Conservation (phyloP, 1,140 invertebrate species). For the Aplysia californica region DNA sequence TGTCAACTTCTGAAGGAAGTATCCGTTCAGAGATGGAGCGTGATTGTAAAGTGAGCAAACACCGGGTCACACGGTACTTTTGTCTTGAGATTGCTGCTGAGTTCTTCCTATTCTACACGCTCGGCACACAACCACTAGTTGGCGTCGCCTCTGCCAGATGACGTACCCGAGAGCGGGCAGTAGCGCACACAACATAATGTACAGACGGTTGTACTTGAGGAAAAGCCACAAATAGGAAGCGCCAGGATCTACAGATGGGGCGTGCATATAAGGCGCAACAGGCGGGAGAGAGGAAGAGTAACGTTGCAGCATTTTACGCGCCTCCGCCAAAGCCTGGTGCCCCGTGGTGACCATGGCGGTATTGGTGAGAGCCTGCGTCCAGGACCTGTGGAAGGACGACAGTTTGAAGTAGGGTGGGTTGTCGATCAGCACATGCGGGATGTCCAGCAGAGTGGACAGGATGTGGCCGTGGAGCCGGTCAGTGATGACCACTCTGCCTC, state of each 20-base stretch:
- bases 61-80: too few relatives aligned
- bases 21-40: too few relatives aligned
- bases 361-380: constrained; percentile 33
- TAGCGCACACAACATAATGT: neutral
- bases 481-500: constrained; percentile 40
- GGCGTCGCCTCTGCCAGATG: neutral
- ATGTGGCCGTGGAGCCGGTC: constrained; percentile 48
- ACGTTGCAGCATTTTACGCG: constrained; percentile 13
- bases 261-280: neutral
- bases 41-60: too few relatives aligned
- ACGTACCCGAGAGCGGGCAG: neutral
- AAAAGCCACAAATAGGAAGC: neutral
- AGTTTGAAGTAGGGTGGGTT: constrained; percentile 36
- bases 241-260: neutral
- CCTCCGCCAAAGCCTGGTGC: neutral
- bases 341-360: neutral
- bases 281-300: constrained; percentile 17
- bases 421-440: constrained; percentile 45
- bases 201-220: neutral
- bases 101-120: neutral
- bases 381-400: constrained; percentile 38
- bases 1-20: too few relatives aligned
- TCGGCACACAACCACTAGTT: neutral
- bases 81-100: too few relatives aligned
- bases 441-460: constrained; percentile 37